Base-by-base conservation (phyloP, 2,888 invertebrate genomes). In the Drosophila silvestris region DNA sequence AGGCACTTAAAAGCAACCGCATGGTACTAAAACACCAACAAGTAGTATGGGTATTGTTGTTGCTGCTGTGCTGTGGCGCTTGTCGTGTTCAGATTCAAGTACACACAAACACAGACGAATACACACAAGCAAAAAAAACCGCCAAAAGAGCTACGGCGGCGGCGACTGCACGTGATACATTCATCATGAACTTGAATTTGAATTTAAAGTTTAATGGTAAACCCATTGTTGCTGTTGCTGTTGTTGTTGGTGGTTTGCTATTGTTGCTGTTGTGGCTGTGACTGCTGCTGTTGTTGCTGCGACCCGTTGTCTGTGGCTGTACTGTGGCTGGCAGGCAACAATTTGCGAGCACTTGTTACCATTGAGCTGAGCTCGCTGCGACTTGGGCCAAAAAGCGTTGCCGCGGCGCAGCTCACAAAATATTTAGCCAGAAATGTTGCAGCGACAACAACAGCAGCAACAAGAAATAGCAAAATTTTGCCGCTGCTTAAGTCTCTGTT, bases 141-240 rank as follows among this genome's bases (percentile, higher is more conserved):
- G 81, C 79, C 89, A 88, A 81, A 79, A 60, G 68, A 65, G 65
- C 57, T 44, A 37, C 62, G 61, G 28, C 79, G 69, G 47, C 75
- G 62, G 60, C 63, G 44, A 69, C 83, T 90, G 87, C 87, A 87
- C 87, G 87, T 87, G 87, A 87, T 87, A 87, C 87, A 87, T 87
- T 87, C 90, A 87, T 87, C 87, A 87, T 87, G 87, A 87, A 87
- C 87, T 90, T 87, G 92, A 92, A 92, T 91, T 91, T 91, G 91
- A 89, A 90, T 89, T 91, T 84, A 83, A 88, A 90, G 85, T 91
- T 85, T 90, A 90, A 85, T 89, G 87, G 81, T 85, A 83, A 86
- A 83, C 78, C 77, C 90, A 78, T 82, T 80, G 82, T 72, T 76
- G 74, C 74, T 74, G 73, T 57, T 58, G 63, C 39, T 67, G 57